Evolutionary conservation across 2,888 invertebrate species (phyloP).

Genomic region (Panopea generosa): DNA sequence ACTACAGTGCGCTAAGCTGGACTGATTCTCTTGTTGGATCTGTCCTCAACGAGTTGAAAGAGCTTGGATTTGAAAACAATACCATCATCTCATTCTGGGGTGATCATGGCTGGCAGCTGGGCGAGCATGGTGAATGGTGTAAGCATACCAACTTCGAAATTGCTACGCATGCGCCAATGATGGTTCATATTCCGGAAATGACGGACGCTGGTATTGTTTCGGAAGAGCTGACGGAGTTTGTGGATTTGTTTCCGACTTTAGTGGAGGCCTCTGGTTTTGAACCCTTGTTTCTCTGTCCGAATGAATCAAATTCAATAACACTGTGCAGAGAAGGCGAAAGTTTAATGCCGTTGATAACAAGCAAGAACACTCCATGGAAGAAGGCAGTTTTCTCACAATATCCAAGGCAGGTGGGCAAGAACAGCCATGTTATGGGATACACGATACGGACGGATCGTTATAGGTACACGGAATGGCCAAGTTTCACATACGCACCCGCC

Average conservation of each 20-base stretch:
- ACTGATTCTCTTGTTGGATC: constrained; percentile 64
- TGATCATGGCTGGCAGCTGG: constrained; percentile 76
- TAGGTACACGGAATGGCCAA: constrained; percentile 63
- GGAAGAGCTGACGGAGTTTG: constrained; percentile 69
- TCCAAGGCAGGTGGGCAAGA: constrained; percentile 46
- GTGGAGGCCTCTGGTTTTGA: constrained; percentile 70
- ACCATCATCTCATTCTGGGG: constrained; percentile 71
- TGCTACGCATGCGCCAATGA: constrained; percentile 71
- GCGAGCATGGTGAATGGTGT: constrained; percentile 74
- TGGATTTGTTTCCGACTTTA: constrained; percentile 74
- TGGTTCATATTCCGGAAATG: constrained; percentile 72
- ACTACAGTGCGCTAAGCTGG: constrained; percentile 67
- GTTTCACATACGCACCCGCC: constrained; percentile 40
- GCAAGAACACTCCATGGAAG: constrained; percentile 44
- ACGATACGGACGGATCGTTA: constrained; percentile 63
- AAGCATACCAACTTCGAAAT: constrained; percentile 75
- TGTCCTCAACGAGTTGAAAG: constrained; percentile 53
- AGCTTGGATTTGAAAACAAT: constrained; percentile 56
- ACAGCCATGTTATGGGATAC: constrained; percentile 67
- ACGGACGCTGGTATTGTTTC: constrained; percentile 66
- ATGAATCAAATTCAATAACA: constrained; percentile 47
- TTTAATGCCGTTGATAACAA: constrained; percentile 60
- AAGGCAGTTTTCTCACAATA: constrained; percentile 65
- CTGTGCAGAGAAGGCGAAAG: constrained; percentile 70
- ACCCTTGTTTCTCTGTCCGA: constrained; percentile 56